A percentile compares a stretch with the other conserved stretches of the same genome.
These are phyloP conservation scores for Paralinhomoeus sp. DNA, from an alignment of 2,888 invertebrate genomes.

Conservation along the genomic window DNA sequence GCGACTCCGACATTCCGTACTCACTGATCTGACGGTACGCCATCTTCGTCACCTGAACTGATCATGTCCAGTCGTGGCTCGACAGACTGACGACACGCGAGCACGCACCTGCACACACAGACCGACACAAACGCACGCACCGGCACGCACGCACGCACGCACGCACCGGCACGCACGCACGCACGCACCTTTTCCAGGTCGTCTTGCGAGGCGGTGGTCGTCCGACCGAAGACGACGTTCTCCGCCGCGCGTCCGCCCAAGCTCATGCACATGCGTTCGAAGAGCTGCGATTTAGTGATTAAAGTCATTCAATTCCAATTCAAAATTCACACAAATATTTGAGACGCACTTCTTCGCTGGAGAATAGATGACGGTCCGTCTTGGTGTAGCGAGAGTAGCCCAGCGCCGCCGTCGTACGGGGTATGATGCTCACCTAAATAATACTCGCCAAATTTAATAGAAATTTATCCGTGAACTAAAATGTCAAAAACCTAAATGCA, in stretches of 20 bases:
- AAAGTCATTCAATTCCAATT: not conserved
- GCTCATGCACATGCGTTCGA: slow-evolving; percentile 90
- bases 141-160: no score
- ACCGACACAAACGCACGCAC: no score
- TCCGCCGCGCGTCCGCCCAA: slow-evolving; percentile 87
- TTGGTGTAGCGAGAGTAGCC: slow-evolving; percentile 88
- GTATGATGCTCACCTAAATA: slow-evolving; percentile 74
- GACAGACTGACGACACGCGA: no score
- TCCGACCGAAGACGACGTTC: slow-evolving; percentile 59
- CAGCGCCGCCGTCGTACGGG: slow-evolving; percentile 64
- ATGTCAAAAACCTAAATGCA: no score
- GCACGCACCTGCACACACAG: no score
- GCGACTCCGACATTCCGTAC: no score
- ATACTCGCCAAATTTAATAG: no score
- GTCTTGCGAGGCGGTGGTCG: slow-evolving; percentile 65
- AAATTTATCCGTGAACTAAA: no score
- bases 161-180: no score
- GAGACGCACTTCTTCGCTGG: slow-evolving; percentile 49
- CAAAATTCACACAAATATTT: not conserved
- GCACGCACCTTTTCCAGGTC: slow-evolving; percentile 77
- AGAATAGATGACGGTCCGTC: slow-evolving; percentile 62
- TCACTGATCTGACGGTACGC: no score
- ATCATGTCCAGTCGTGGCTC: no score
- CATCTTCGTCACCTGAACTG: no score
- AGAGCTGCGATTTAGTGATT: slow-evolving; percentile 37